A percentile compares a stretch with the other conserved stretches of the same genome.
These are phyloP conservation scores for Carabus problematicus DNA, from an alignment of 2,888 invertebrate genomes.

Conservation along the genomic window DNA sequence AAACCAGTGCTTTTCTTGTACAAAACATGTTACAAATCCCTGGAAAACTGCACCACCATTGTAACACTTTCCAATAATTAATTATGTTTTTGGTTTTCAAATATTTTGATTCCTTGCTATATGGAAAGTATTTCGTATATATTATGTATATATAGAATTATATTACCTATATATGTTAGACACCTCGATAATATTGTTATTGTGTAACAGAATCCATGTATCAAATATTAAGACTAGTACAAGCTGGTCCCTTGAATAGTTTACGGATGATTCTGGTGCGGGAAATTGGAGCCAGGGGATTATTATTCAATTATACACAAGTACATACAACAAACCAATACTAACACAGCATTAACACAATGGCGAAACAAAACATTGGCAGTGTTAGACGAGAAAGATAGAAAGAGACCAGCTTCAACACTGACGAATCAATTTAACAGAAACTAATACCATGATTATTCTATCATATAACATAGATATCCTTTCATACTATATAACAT, in stretches of 20 bases:
- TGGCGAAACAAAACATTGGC: slow-evolving; percentile 18
- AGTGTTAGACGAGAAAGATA: not conserved
- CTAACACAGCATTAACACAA: too few relatives aligned
- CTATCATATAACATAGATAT: not conserved
- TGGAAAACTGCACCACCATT: too few relatives aligned
- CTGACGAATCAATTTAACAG: not conserved
- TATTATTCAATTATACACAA: not conserved
- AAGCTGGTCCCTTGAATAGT: slow-evolving; percentile 29
- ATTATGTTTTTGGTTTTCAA: not conserved
- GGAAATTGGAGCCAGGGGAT: slow-evolving; percentile 5
- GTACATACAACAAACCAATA: too few relatives aligned
- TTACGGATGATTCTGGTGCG: not conserved
- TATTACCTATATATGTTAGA: too few relatives aligned
- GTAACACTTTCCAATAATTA: too few relatives aligned
- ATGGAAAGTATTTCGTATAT: too few relatives aligned
- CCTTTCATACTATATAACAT: slow-evolving; percentile 2
- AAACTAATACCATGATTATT: too few relatives aligned
- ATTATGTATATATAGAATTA: too few relatives aligned
- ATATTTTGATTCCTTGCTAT: not conserved
- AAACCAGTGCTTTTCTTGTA: not conserved
- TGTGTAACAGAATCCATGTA: not conserved
- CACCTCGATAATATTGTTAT: not conserved
- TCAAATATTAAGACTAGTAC: too few relatives aligned
- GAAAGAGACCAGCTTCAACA: slow-evolving; percentile 30
- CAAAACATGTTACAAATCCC: not conserved